Evolutionary conservation across 1,140 invertebrate species (phyloP).

Genomic region (Zophobas morio): DNA sequence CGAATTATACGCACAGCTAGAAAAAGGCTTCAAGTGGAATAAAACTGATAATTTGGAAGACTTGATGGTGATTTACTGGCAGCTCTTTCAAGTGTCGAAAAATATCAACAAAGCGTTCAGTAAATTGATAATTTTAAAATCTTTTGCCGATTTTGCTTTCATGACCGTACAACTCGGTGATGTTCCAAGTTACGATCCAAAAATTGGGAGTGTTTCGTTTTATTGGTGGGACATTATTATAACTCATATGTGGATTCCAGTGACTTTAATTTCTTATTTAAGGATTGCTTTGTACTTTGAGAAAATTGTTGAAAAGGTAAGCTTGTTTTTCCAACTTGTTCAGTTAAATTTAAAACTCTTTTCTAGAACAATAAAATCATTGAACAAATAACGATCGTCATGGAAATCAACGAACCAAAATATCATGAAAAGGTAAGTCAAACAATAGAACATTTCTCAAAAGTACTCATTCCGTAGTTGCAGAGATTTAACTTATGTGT

Average conservation of each 20-base stretch:
- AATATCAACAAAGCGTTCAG: not conserved
- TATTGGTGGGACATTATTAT: not conserved
- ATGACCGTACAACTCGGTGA: not conserved
- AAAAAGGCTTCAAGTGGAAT: not conserved
- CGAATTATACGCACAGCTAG: not conserved
- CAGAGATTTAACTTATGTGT: not conserved
- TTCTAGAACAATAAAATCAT: not conserved
- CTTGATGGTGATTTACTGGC: not conserved
- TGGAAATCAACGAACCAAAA: not conserved
- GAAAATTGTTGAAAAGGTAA: not conserved
- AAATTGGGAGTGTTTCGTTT: not conserved
- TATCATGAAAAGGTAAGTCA: too few relatives aligned
- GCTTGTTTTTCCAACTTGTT: not conserved
- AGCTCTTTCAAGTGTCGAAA: not conserved
- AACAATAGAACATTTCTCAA: too few relatives aligned
- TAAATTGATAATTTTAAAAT: not conserved
- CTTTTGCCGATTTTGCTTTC: not conserved
- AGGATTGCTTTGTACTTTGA: not conserved
- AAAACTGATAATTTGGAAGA: not conserved
- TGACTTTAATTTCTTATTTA: not conserved
- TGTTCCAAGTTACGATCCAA: not conserved
- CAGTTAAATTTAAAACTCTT: not conserved
- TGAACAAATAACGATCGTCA: not conserved
- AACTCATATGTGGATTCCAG: not conserved
- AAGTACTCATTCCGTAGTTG: not conserved